Percentiles rank a stretch among this genome's conserved stretches.
Evolutionary conservation across 2,888 invertebrate genomes (phyloP).

Genomic region (Pharmacophagus antenor): DNA sequence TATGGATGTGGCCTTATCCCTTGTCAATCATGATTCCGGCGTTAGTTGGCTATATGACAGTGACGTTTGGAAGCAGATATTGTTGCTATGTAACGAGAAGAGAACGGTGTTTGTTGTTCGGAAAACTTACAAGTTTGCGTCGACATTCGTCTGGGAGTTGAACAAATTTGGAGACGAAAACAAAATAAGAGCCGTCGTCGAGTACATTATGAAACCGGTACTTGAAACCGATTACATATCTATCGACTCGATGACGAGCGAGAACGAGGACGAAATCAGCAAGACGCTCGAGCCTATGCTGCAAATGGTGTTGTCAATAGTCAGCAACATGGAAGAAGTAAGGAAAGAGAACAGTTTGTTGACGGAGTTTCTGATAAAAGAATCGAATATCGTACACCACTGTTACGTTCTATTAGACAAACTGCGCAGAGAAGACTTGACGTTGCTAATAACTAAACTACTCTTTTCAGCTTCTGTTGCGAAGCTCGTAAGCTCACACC

Average conservation of each 20-base stretch:
- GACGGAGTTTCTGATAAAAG: conserved; percentile 49
- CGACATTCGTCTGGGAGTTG: conserved; percentile 80
- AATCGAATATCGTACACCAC: conserved; percentile 58
- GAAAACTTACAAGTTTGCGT: conserved; percentile 84
- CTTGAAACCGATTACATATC: conserved; percentile 76
- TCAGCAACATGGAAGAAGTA: conserved; percentile 73
- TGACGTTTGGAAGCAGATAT: conserved; percentile 83
- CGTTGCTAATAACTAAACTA: conserved; percentile 72
- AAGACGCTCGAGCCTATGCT: conserved; percentile 79
- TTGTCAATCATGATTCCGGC: conserved; percentile 83
- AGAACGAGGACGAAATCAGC: conserved; percentile 74
- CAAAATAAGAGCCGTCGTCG: conserved; percentile 70
- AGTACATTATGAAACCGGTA: conserved; percentile 80
- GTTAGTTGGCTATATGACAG: conserved; percentile 83
- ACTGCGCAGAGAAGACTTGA: conserved; percentile 67
- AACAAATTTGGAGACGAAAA: conserved; percentile 68
- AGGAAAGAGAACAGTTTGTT: conserved; percentile 54
- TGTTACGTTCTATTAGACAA: conserved; percentile 61
- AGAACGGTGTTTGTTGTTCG: conserved; percentile 87
- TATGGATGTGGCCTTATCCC: conserved; percentile 81
- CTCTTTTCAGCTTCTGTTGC: conserved; percentile 66
- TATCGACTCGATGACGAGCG: conserved; percentile 69
- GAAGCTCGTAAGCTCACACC: conserved; percentile 58
- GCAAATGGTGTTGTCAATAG: conserved; percentile 77
- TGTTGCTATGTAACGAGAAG: conserved; percentile 82